phyloP scores from a whole-genome alignment of 1,140 invertebrate species.

The Heliconius melpomene region DNA sequence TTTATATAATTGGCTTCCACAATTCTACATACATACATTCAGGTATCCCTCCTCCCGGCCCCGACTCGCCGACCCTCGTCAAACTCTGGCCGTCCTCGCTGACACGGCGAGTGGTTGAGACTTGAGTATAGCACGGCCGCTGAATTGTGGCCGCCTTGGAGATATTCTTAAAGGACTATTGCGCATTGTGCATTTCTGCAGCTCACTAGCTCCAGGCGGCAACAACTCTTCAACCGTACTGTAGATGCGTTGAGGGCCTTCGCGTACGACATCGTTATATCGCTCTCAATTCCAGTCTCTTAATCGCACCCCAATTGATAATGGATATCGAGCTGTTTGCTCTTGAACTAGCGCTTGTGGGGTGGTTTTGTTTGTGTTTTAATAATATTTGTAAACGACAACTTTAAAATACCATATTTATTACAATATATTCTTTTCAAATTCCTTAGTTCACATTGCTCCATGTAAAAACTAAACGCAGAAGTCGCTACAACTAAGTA shows the following conservation, averaged over 20 bases:
- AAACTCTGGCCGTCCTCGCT: not conserved
- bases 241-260: not conserved
- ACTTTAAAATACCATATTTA: no score
- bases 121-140: not conserved
- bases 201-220: no score
- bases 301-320: slow-evolving; percentile 7
- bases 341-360: not conserved
- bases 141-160: no score
- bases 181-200: no score
- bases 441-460: no score
- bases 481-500: no score
- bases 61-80: slow-evolving; percentile 9
- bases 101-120: not conserved
- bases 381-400: not conserved
- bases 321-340: slow-evolving; percentile 6
- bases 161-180: no score
- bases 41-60: not conserved
- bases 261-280: not conserved
- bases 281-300: not conserved
- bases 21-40: no score
- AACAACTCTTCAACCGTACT: no score
- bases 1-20: no score
- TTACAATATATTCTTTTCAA: no score
- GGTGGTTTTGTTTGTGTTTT: not conserved
- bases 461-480: no score